Percentiles rank a stretch among this genome's conserved stretches.
Conservation (phyloP, 2,888 invertebrate genomes). For the Athalia cordata region DNA sequence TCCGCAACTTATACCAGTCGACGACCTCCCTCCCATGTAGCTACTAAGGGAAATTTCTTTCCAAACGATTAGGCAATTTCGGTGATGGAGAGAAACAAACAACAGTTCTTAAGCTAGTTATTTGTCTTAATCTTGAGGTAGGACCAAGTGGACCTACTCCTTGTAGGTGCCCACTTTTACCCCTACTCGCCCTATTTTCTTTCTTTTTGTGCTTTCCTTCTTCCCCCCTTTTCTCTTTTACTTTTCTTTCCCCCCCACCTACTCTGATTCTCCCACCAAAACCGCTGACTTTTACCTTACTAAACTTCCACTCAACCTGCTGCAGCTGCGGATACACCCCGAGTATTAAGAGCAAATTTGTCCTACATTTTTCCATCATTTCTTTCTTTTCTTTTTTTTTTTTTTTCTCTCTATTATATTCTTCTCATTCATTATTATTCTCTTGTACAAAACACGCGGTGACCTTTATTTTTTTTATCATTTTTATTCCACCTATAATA, state of each 20-base stretch:
- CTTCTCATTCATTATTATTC: no score
- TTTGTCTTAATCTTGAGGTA: slow-evolving; percentile 36
- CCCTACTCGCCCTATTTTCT: no score
- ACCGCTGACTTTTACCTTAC: slow-evolving; percentile 19
- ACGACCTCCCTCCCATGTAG: slow-evolving; percentile 5
- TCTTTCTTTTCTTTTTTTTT: no score
- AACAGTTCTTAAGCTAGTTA: slow-evolving; percentile 35
- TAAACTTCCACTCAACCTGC: slow-evolving; percentile 6
- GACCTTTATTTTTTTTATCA: no score
- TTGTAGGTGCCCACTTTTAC: no score
- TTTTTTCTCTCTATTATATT: no score
- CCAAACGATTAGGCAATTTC: slow-evolving; percentile 28
- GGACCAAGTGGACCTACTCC: slow-evolving; percentile 30
- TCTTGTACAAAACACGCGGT: no score
- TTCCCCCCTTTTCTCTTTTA: background rate
- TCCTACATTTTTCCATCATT: no score
- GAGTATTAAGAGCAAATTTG: no score
- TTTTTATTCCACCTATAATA: no score
- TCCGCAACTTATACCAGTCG: background rate
- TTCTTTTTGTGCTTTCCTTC: background rate
- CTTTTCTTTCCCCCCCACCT: background rate
- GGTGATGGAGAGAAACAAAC: slow-evolving; percentile 25
- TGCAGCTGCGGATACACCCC: background rate
- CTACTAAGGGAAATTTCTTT: slow-evolving; percentile 27
- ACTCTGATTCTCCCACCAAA: background rate